Evolutionary conservation across 2,888 invertebrate genomes (phyloP).

Genomic region (Spodoptera littoralis): DNA sequence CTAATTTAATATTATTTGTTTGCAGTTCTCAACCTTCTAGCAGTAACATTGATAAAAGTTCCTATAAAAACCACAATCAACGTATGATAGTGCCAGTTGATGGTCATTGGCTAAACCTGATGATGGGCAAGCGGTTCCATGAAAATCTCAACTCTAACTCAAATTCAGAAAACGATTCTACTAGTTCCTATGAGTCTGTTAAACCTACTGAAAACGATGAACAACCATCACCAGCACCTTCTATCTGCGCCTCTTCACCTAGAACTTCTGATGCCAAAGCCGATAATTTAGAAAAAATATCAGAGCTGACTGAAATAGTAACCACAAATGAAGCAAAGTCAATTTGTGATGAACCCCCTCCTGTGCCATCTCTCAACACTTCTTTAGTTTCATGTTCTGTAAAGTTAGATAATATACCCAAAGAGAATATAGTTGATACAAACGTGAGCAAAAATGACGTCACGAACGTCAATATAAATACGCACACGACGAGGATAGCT

Average conservation of each 20-base stretch:
- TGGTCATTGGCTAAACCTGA: conserved; percentile 89
- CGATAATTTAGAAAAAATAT: conserved; percentile 75
- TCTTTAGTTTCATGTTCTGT: conserved; percentile 75
- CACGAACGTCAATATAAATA: conserved; percentile 72
- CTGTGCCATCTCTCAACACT: conserved; percentile 74
- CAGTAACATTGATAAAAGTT: conserved; percentile 85
- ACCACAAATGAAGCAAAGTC: conserved; percentile 73
- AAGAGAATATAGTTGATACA: conserved; percentile 75
- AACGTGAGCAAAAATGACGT: conserved; percentile 63
- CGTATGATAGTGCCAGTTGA: conserved; percentile 88
- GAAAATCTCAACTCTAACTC: conserved; percentile 85
- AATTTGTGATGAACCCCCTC: conserved; percentile 67
- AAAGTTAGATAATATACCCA: conserved; percentile 82
- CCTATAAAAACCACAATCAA: conserved; percentile 81
- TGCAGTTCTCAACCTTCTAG: conserved; percentile 84
- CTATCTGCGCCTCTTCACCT: conserved; percentile 80
- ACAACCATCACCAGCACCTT: conserved; percentile 91
- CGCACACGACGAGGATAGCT: conserved; percentile 83
- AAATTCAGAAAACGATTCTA: conserved; percentile 86
- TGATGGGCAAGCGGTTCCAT: conserved; percentile 90
- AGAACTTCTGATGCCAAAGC: conserved; percentile 83
- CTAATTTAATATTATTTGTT: conserved; percentile 48
- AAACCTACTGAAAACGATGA: conserved; percentile 84
- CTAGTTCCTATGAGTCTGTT: conserved; percentile 86
- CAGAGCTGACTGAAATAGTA: conserved; percentile 65